These are phyloP conservation scores for Paralichthys olivaceus DNA, from an alignment of 2,113 vertebrate species.

Conservation along the genomic window DNA sequence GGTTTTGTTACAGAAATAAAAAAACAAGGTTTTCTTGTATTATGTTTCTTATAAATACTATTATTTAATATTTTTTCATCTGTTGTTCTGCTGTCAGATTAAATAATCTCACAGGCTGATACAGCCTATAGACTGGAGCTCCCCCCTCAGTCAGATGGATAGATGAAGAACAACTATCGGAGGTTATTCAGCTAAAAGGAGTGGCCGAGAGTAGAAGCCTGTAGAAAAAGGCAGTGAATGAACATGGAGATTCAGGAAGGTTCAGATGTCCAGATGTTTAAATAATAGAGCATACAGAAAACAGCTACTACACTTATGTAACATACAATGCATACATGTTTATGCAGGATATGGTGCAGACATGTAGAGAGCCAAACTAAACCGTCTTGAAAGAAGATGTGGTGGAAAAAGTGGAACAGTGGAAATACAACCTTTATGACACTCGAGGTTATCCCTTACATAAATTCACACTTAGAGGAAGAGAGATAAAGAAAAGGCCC, in stretches of 20 bases:
- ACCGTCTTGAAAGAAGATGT: neutral
- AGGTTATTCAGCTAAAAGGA: too few relatives aligned
- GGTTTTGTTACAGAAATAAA: too few relatives aligned
- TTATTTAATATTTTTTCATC: too few relatives aligned
- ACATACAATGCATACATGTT: neutral
- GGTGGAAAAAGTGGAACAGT: neutral
- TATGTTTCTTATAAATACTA: too few relatives aligned
- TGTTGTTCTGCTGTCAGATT: too few relatives aligned
- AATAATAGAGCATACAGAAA: constrained; percentile 15
- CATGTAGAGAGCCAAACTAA: neutral
- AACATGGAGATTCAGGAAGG: constrained; percentile 5
- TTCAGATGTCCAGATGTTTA: neutral
- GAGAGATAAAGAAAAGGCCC: neutral
- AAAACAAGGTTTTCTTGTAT: too few relatives aligned
- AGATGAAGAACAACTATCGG: too few relatives aligned
- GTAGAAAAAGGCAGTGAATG: constrained; percentile 4
- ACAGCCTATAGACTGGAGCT: too few relatives aligned
- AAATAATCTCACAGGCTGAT: too few relatives aligned
- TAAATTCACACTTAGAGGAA: constrained; percentile 1
- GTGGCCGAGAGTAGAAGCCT: too few relatives aligned
- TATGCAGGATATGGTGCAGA: constrained; percentile 2
- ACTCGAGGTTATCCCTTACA: neutral
- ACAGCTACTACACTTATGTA: neutral
- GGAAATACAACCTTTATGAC: constrained; percentile 4
- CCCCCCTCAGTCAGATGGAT: too few relatives aligned